Conservation (phyloP, 2,888 invertebrate genomes). For the Digitonthophagus gazella region DNA sequence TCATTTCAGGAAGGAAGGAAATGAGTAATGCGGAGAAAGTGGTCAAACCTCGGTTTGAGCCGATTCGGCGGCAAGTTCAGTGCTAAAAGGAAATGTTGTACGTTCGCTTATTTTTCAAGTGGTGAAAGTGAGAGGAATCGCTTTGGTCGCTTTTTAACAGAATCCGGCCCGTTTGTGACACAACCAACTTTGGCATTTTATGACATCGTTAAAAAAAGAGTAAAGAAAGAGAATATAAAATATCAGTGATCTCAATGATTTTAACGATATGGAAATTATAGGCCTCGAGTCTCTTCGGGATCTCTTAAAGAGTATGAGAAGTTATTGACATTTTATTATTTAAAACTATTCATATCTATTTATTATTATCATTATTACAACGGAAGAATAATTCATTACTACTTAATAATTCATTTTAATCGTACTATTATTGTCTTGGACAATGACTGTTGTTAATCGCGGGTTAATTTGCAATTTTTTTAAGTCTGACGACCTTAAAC, state of each 20-base stretch:
- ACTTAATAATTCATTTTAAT: no score
- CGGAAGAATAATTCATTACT: no score
- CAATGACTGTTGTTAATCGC: neutral
- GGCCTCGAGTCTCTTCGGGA: no score
- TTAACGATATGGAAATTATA: no score
- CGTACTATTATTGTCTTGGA: neutral
- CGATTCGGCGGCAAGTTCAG: conserved; percentile 9
- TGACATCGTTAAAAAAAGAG: no score
- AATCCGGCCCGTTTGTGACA: neutral
- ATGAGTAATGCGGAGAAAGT: conserved; percentile 8
- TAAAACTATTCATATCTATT: no score
- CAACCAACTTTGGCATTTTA: conserved; percentile 4
- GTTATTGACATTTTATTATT: no score
- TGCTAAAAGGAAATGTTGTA: conserved; percentile 14
- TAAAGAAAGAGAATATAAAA: no score
- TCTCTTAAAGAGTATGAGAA: no score
- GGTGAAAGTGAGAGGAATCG: conserved; percentile 1
- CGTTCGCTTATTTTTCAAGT: conserved; percentile 4
- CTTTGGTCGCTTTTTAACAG: neutral
- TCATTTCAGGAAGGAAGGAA: neutral
- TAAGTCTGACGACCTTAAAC: neutral
- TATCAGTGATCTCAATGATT: no score
- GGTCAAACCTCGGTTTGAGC: neutral
- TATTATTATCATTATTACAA: no score
- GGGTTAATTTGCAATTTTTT: neutral